These are phyloP conservation scores for Papilio aristodemus DNA, from an alignment of 1,140 invertebrate species.

Conservation along the genomic window DNA sequence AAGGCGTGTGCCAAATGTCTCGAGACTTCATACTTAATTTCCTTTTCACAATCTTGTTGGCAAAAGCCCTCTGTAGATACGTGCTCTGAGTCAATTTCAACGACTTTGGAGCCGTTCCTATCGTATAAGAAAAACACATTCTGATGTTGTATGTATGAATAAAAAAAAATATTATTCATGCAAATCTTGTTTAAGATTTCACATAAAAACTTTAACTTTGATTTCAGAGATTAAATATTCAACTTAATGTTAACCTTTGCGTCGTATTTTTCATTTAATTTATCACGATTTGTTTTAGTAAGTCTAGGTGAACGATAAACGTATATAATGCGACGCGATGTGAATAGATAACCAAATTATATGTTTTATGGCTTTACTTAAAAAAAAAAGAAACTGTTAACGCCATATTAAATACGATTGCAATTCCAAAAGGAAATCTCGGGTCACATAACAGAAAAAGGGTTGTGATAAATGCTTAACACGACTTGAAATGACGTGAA, in stretches of 20 bases:
- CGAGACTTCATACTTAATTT: constrained; percentile 29
- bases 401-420: background rate
- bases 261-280: no score
- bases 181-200: no score
- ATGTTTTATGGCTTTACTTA: background rate
- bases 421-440: constrained; percentile 16
- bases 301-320: no score
- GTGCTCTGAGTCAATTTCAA: constrained; percentile 8
- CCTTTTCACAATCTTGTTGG: constrained; percentile 31
- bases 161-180: no score
- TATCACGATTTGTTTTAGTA: no score
- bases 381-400: background rate
- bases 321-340: no score
- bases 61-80: constrained; percentile 9
- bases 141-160: no score
- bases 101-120: constrained; percentile 20
- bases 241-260: no score
- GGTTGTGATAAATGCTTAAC: constrained; percentile 64
- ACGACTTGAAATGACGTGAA: constrained; percentile 63
- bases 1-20: constrained; percentile 25
- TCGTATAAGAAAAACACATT: constrained; percentile 1
- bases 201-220: no score
- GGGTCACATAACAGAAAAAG: constrained; percentile 35
- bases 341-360: no score
- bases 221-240: no score